Conservation (phyloP, 2,797 vertebrate genomes). For the Xyrichtys novacula region DNA sequence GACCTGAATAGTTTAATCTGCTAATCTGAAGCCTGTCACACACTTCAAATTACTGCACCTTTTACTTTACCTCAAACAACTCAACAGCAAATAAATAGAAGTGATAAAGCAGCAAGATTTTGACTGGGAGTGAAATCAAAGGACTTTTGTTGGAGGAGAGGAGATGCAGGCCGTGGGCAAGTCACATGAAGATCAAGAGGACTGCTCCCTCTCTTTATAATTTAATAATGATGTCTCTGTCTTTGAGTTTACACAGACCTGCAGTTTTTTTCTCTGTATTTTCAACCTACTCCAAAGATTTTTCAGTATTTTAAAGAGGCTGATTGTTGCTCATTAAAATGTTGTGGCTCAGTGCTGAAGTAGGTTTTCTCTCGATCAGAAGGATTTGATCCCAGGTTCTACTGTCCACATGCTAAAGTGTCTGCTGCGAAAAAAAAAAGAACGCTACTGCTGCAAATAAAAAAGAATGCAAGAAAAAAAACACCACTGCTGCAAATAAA, state of each 20-base stretch:
- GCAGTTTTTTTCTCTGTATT: background rate
- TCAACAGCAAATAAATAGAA: background rate
- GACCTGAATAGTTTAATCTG: slow-evolving; percentile 11
- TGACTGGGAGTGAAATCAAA: background rate
- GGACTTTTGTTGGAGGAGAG: background rate
- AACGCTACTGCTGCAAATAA: too few relatives aligned
- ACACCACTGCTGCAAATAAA: too few relatives aligned
- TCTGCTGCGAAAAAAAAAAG: too few relatives aligned
- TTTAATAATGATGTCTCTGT: slow-evolving; percentile 56
- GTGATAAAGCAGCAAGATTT: background rate
- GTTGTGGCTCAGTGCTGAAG: too few relatives aligned
- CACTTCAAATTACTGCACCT: background rate
- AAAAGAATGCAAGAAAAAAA: too few relatives aligned
- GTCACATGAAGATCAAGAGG: slow-evolving; percentile 65
- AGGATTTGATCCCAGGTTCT: too few relatives aligned
- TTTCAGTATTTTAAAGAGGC: too few relatives aligned
- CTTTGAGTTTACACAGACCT: slow-evolving; percentile 10
- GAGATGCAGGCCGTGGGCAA: slow-evolving; percentile 24
- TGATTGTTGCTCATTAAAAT: background rate
- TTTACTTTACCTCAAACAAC: background rate
- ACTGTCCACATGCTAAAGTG: too few relatives aligned
- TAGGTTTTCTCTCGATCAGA: too few relatives aligned
- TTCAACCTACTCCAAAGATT: too few relatives aligned
- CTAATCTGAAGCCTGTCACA: slow-evolving; percentile 2
- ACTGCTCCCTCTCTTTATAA: background rate